Evolutionary conservation across 2,113 vertebrate species (phyloP).

Genomic region (Bufo gargarizans): DNA sequence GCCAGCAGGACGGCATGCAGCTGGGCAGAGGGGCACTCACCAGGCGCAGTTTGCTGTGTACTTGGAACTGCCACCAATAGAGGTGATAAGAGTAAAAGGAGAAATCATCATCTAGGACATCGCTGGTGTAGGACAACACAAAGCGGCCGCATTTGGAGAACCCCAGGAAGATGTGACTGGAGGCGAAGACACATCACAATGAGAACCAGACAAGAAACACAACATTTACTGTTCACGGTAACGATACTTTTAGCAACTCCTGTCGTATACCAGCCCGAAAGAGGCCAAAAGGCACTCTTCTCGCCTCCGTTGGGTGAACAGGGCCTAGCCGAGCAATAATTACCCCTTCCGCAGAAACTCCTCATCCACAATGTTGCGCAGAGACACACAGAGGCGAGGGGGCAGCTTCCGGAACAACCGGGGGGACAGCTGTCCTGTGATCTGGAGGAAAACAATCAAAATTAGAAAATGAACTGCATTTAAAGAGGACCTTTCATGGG

Average conservation of each 20-base stretch:
- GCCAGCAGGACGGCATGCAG: background rate
- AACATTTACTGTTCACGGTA: too few species aligned
- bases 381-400: slow-evolving; percentile 85
- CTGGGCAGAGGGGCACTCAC: slow-evolving; percentile 64
- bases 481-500: too few species aligned
- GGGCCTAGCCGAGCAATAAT: slow-evolving; percentile 53
- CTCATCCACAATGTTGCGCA: slow-evolving; percentile 90
- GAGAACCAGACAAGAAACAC: background rate
- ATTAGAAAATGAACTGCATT: too few species aligned
- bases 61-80: slow-evolving; percentile 96
- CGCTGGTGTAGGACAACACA: slow-evolving; percentile 92
- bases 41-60: slow-evolving; percentile 90
- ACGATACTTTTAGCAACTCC: too few species aligned
- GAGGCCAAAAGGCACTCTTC: too few species aligned
- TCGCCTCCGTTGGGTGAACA: too few species aligned
- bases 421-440: slow-evolving; percentile 88
- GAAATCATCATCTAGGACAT: slow-evolving; percentile 85
- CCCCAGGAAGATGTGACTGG: slow-evolving; percentile 91
- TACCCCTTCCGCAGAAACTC: slow-evolving; percentile 88
- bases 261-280: too few species aligned
- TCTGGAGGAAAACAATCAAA: slow-evolving; percentile 66
- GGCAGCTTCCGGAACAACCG: slow-evolving; percentile 89
- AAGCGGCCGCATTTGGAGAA: slow-evolving; percentile 94
- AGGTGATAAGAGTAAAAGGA: slow-evolving; percentile 87
- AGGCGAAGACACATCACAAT: background rate